phyloP scores from a whole-genome alignment of 2,888 invertebrate genomes.

The Sphecodes monilicornis region DNA sequence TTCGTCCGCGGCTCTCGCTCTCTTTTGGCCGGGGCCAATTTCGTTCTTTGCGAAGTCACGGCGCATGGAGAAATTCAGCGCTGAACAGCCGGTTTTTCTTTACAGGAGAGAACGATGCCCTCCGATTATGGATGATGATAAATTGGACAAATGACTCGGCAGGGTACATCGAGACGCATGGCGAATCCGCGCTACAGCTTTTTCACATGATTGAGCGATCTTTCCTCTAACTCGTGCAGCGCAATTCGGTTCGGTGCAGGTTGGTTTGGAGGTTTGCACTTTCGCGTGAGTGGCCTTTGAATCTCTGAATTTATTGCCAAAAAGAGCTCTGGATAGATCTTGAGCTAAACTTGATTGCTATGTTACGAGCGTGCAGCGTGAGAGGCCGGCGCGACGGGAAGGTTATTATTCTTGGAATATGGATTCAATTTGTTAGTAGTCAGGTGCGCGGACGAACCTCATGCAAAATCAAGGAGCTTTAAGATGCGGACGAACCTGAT shows the following conservation, averaged over 20 bases:
- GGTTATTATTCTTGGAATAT: too few relatives aligned
- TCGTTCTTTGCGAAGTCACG: conserved; percentile 7
- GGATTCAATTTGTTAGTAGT: too few relatives aligned
- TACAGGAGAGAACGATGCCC: neutral
- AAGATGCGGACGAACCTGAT: too few relatives aligned
- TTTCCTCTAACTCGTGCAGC: neutral
- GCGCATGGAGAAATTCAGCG: conserved; percentile 4
- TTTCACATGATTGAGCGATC: conserved; percentile 6
- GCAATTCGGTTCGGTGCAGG: neutral
- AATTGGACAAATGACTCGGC: conserved; percentile 19
- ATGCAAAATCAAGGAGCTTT: too few relatives aligned
- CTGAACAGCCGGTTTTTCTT: neutral
- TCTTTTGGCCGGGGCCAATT: neutral
- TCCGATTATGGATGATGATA: neutral
- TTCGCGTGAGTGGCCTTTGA: neutral
- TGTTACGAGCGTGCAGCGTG: too few relatives aligned
- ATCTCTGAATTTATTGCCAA: neutral
- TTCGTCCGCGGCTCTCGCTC: neutral
- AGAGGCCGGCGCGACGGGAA: too few relatives aligned
- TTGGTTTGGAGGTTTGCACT: neutral
- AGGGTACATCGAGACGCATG: neutral
- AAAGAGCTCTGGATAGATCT: neutral
- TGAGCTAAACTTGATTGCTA: neutral
- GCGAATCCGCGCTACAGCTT: neutral
- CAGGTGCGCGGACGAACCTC: too few relatives aligned